Conservation (phyloP, 2,888 invertebrate species). For the Drosophila fungiperda region DNA sequence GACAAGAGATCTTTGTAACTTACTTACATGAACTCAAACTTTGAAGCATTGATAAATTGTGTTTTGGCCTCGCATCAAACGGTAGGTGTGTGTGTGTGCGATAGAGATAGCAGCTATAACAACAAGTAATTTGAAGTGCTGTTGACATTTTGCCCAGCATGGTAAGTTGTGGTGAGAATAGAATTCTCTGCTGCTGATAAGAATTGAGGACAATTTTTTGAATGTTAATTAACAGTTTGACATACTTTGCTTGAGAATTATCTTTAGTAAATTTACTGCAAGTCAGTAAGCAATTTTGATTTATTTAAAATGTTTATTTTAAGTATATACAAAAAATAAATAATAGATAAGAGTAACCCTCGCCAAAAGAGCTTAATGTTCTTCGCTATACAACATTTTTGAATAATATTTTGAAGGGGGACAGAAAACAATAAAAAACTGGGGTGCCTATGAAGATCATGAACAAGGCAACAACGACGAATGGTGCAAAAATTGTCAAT, state of each 20-base stretch:
- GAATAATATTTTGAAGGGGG: slow-evolving; percentile 35
- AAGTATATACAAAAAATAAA: not conserved
- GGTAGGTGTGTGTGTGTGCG: slow-evolving; percentile 6
- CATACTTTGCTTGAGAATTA: not conserved
- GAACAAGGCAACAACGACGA: slow-evolving; percentile 41
- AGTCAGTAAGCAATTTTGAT: not conserved
- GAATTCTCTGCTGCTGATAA: slow-evolving; percentile 8
- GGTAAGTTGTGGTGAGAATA: slow-evolving; percentile 12
- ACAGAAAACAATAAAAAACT: slow-evolving; percentile 9
- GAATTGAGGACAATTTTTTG: slow-evolving; percentile 7
- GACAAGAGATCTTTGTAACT: slow-evolving; percentile 15
- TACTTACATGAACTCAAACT: slow-evolving; percentile 5
- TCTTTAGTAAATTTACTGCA: not conserved
- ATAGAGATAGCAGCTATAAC: not conserved
- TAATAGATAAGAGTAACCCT: not conserved
- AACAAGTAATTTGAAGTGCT: slow-evolving; percentile 6
- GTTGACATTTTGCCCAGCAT: slow-evolving; percentile 2
- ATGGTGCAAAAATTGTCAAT: slow-evolving; percentile 62
- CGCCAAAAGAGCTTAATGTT: not conserved
- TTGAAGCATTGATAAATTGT: slow-evolving; percentile 20
- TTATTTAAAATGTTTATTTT: not conserved
- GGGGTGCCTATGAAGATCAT: slow-evolving; percentile 48
- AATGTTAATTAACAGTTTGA: not conserved
- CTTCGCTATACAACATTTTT: slow-evolving; percentile 14
- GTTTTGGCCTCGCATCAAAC: not conserved